Conservation (phyloP, 2,113 vertebrate species). For the Clarias batrachus region DNA sequence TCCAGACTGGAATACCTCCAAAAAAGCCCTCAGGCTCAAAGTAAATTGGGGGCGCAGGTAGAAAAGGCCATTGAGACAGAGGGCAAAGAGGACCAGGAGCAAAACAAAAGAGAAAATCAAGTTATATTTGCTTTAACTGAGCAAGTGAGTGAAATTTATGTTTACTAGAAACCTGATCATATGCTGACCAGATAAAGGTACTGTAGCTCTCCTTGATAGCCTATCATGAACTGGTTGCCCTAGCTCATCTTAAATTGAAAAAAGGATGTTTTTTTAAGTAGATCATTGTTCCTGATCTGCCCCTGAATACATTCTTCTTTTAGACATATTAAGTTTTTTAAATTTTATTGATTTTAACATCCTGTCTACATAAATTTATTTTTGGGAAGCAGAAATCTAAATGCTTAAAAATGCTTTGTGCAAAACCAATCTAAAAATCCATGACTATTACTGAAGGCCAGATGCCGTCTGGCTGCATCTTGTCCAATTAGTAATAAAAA, state of each 20-base stretch:
- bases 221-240: not conserved
- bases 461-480: not conserved
- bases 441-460: not conserved
- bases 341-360: not conserved
- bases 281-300: not conserved
- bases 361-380: not conserved
- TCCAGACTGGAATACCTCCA: not conserved
- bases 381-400: not conserved
- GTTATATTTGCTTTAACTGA: conserved; percentile 1
- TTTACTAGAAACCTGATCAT: not conserved
- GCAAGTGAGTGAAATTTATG: not conserved
- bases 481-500: not conserved
- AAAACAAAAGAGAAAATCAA: not conserved
- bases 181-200: not conserved
- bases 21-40: not conserved
- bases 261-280: not conserved
- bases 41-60: conserved; percentile 3
- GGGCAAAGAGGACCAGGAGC: conserved; percentile 12
- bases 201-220: not conserved
- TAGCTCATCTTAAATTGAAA: not conserved
- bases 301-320: not conserved
- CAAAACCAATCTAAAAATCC: not conserved
- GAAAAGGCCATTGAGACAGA: not conserved
- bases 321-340: not conserved
- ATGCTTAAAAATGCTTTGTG: not conserved